Evolutionary conservation across 2,113 vertebrate species (phyloP).

Genomic region (Setophaga petechia): DNA sequence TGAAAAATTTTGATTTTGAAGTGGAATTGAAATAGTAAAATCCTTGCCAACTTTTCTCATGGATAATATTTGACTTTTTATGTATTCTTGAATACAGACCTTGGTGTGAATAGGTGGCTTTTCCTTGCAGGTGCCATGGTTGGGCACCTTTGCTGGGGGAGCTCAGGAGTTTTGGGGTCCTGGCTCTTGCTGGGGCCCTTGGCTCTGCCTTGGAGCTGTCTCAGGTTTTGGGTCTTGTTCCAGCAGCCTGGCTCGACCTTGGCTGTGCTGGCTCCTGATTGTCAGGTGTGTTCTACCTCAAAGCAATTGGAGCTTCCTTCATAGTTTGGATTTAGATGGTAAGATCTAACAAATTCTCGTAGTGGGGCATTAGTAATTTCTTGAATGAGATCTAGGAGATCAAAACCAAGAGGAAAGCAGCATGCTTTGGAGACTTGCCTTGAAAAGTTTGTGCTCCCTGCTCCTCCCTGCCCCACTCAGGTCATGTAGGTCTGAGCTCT

Average conservation of each 20-base stretch:
- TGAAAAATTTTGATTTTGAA: background rate
- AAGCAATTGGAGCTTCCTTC: background rate
- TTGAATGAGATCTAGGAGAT: background rate
- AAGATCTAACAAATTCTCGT: background rate
- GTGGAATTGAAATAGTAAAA: background rate
- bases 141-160: background rate
- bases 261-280: background rate
- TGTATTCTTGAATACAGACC: background rate
- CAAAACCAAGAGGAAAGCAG: background rate
- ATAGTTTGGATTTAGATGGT: background rate
- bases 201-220: background rate
- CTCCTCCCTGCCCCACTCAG: background rate
- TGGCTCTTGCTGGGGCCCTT: background rate
- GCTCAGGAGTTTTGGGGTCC: background rate
- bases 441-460: background rate
- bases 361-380: background rate
- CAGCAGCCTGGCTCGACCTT: background rate
- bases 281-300: background rate
- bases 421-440: background rate
- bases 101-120: background rate
- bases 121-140: fast-evolving
- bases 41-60: background rate
- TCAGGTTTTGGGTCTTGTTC: background rate
- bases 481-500: background rate
- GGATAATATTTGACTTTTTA: background rate